Base-by-base conservation (phyloP, 2,888 invertebrate genomes). In the Euplexia lucipara region DNA sequence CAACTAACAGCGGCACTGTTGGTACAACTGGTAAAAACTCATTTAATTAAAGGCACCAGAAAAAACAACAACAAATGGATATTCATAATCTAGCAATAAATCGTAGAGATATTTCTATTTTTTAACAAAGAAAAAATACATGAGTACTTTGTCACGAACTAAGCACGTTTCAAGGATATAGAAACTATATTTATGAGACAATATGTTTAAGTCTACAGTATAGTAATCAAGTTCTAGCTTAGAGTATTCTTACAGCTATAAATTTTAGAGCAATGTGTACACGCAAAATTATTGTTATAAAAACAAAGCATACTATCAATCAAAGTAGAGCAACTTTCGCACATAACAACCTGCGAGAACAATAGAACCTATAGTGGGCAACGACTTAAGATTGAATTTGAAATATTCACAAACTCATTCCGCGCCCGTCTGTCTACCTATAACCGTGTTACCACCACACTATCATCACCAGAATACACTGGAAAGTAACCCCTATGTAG, bases 381-480 rank as follows among this genome's bases (percentile, higher is more conserved):
- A 90, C 89, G 90, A 86, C 86, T 88, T 83, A 88, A 92, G 93
- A 94, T 95, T 94, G 92, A 90, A 85, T 93, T 92, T 94, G 90
- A 94, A 95, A 94, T 95, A 95, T 94, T 93, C 94, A 95, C 91
- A 90, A 89, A 89, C 89, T 91, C 91, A 93, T 94, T 93, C 91
- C 91, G 91, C 88, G 90, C 91, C 90, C 90, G 91, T 85, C 90
- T 90, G 91, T 93, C 92, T 92, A 86, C 86, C 88, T 84, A 87
- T 90, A 91, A 90, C 88, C 72, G 78, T 83, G 86, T 89, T 87
- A 88, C 75, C 57, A 82, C 75, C 77, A 73, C 72, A 69, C 53
- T 71, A 67, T 63, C 63, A 65, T 30, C 35, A 56, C 48, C n/a
- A 5, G 8, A 9, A 47, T 12, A 44, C 70, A 73, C 8, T 30